Evolutionary conservation across 2,888 invertebrate genomes (phyloP).

Genomic region (Drymonia ruficornis): DNA sequence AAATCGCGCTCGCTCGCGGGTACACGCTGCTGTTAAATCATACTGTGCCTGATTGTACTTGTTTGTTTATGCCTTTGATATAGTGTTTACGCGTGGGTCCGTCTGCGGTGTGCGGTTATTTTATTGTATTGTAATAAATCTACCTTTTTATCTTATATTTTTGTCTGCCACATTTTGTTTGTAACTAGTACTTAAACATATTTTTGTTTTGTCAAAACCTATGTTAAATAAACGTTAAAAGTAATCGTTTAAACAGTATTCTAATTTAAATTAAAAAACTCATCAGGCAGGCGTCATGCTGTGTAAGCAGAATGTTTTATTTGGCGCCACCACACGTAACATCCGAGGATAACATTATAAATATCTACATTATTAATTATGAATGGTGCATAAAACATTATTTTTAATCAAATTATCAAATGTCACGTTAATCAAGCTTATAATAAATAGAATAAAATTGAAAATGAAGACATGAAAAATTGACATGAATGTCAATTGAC

Average conservation of each 20-base stretch:
- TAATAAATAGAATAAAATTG: no score
- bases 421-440: neutral
- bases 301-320: neutral
- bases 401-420: neutral
- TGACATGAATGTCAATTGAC: slow-evolving; percentile 1
- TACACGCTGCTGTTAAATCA: slow-evolving; percentile 51
- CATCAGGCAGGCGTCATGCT: neutral
- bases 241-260: neutral
- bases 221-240: no score
- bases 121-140: neutral
- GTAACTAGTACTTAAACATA: no score
- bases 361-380: neutral
- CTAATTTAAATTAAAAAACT: neutral
- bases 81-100: slow-evolving; percentile 29
- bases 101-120: neutral
- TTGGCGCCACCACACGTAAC: slow-evolving; percentile 1
- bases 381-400: neutral
- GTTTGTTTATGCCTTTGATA: slow-evolving; percentile 49
- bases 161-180: no score
- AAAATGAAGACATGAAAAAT: neutral
- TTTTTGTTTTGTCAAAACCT: no score
- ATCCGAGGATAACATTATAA: neutral
- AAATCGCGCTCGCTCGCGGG: slow-evolving; percentile 55
- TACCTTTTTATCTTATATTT: neutral
- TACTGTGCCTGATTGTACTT: slow-evolving; percentile 51